These are phyloP conservation scores for Pentamera pediparva DNA, from an alignment of 53 echinoderm and acorn worm species.

Conservation along the genomic window DNA sequence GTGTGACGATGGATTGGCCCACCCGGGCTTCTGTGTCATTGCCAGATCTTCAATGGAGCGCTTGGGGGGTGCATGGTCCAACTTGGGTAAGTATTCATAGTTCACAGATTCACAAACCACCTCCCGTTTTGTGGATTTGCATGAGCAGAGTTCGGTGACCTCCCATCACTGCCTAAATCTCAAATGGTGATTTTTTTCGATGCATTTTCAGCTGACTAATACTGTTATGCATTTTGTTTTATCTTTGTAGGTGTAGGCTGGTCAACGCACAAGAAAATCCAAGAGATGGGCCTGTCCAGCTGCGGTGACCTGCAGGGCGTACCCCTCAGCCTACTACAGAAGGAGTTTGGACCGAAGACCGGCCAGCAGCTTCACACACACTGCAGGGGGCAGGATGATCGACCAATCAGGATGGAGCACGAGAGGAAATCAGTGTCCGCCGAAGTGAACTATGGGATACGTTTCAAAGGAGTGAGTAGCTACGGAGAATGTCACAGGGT, in stretches of 20 bases:
- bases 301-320: conserved; percentile 73
- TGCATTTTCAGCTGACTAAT: neutral
- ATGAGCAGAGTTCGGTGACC: no score
- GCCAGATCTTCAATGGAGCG: no score
- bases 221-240: neutral
- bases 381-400: conserved; percentile 75
- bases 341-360: conserved; percentile 95
- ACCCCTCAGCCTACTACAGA: conserved; percentile 59
- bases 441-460: conserved; percentile 91
- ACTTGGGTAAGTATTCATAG: no score
- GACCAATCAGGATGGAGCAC: conserved; percentile 70
- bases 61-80: no score
- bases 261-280: conserved; percentile 53
- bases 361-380: conserved; percentile 68
- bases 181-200: no score
- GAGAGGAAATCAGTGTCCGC: conserved; percentile 93
- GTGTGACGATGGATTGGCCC: no score
- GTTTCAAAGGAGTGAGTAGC: conserved; percentile 66
- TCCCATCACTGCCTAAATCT: no score
- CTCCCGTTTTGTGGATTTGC: no score
- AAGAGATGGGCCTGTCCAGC: conserved; percentile 42
- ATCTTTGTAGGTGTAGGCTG: conserved; percentile 67
- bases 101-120: no score
- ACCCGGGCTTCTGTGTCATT: no score
- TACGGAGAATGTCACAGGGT: neutral